Evolutionary conservation across 2,797 vertebrate species (phyloP).

Genomic region (Denticeps clupeoides): DNA sequence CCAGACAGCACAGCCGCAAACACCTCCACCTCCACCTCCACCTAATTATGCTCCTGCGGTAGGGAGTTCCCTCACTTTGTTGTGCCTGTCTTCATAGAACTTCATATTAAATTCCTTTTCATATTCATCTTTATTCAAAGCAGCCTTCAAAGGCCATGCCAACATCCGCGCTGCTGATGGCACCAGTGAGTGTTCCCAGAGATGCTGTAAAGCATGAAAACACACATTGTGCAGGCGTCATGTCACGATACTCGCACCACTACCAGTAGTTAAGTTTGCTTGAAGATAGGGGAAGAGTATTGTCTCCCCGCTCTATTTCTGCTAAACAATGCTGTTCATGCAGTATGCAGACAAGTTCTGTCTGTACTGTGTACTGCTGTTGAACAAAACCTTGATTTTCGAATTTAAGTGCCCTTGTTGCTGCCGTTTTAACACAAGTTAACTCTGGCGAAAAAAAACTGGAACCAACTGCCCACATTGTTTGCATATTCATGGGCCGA

Average conservation of each 20-base stretch:
- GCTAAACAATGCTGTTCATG: no score
- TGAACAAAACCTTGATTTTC: neutral
- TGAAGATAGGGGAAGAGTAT: neutral
- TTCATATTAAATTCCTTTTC: slow-evolving; percentile 21
- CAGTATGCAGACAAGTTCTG: no score
- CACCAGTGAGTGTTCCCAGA: slow-evolving; percentile 8
- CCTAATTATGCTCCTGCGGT: neutral
- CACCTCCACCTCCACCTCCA: neutral
- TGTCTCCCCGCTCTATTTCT: neutral
- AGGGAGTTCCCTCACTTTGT: neutral
- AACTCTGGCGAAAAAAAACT: no score
- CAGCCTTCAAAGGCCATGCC: slow-evolving; percentile 15
- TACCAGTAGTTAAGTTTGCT: neutral
- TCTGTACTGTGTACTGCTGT: neutral
- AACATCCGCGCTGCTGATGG: slow-evolving; percentile 12
- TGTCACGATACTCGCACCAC: neutral
- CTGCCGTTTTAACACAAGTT: no score
- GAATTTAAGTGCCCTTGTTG: no score
- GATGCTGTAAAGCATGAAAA: slow-evolving; percentile 2
- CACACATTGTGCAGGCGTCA: slow-evolving; percentile 1
- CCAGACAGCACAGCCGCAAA: neutral
- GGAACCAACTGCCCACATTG: no score
- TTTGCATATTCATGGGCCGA: no score
- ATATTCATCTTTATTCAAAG: slow-evolving; percentile 26
- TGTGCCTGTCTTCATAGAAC: slow-evolving; percentile 1